A percentile compares a stretch with the other conserved stretches of the same genome.
These are phyloP conservation scores for Dolichotis patagonum DNA, from an alignment of 2,113 vertebrate species.

Conservation along the genomic window DNA sequence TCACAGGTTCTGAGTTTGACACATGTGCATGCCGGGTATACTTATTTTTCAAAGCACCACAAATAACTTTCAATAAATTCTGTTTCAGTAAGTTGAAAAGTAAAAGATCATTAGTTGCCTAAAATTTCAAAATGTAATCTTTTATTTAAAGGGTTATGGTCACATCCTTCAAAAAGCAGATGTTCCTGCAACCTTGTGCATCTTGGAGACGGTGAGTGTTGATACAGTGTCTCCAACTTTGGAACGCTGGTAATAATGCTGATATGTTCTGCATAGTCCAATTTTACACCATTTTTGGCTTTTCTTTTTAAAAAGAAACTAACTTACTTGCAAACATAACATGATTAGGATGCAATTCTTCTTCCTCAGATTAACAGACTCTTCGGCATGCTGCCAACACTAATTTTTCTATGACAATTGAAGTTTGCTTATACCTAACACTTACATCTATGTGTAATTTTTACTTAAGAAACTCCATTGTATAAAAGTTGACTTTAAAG, in stretches of 20 bases:
- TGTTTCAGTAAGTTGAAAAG: background rate
- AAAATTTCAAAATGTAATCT: background rate
- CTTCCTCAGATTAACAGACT: background rate
- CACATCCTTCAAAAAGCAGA: background rate
- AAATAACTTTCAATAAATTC: background rate
- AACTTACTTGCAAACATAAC: background rate
- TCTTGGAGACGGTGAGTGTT: background rate
- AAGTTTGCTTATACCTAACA: background rate
- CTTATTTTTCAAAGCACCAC: background rate
- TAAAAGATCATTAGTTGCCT: background rate
- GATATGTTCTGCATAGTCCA: background rate
- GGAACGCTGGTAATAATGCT: background rate
- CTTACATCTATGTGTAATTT: background rate
- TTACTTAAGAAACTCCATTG: background rate
- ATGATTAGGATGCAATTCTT: background rate
- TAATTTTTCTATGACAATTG: background rate
- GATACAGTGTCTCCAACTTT: background rate
- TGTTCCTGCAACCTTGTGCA: background rate
- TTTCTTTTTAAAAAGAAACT: background rate
- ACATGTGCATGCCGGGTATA: too few species aligned
- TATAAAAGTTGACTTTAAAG: background rate
- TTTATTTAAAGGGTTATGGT: background rate
- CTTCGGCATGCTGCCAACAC: background rate
- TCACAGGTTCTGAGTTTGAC: background rate
- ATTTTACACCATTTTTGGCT: background rate